phyloP scores from a whole-genome alignment of 2,113 vertebrate genomes.

The Grantiella picta region DNA sequence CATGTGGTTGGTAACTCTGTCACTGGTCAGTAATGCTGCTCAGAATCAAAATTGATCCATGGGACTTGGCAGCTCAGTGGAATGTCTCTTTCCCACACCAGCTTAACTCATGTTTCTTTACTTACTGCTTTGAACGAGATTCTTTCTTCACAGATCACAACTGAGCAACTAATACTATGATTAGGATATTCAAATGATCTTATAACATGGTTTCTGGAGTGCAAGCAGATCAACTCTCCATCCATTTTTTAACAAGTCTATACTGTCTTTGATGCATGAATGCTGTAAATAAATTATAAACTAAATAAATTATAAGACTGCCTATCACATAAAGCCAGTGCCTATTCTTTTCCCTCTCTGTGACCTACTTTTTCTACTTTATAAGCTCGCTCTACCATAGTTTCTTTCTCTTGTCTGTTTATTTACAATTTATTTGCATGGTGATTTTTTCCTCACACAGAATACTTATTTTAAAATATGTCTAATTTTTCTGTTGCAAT shows the following conservation, averaged over 20 bases:
- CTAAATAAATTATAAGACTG: slow-evolving; percentile 57
- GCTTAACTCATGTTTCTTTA: background rate
- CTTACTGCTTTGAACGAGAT: background rate
- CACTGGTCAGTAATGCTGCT: background rate
- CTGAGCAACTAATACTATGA: background rate
- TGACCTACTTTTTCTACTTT: slow-evolving; percentile 26
- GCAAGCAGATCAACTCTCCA: background rate
- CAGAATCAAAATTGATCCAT: background rate
- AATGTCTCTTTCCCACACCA: background rate
- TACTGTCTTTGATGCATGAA: slow-evolving; percentile 27
- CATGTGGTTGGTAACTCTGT: background rate
- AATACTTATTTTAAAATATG: background rate
- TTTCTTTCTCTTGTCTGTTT: background rate
- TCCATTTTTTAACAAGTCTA: slow-evolving; percentile 33
- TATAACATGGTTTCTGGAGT: background rate
- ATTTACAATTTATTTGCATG: background rate
- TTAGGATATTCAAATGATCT: slow-evolving; percentile 20
- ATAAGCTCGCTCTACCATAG: background rate
- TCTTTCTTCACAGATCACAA: background rate
- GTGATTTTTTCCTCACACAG: background rate
- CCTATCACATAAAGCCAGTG: background rate
- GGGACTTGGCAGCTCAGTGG: background rate
- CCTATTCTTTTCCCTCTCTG: background rate
- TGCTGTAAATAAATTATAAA: slow-evolving; percentile 56
- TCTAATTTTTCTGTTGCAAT: background rate